These are phyloP conservation scores for Nibea coibor DNA, from an alignment of 2,113 vertebrate species.

Conservation along the genomic window DNA sequence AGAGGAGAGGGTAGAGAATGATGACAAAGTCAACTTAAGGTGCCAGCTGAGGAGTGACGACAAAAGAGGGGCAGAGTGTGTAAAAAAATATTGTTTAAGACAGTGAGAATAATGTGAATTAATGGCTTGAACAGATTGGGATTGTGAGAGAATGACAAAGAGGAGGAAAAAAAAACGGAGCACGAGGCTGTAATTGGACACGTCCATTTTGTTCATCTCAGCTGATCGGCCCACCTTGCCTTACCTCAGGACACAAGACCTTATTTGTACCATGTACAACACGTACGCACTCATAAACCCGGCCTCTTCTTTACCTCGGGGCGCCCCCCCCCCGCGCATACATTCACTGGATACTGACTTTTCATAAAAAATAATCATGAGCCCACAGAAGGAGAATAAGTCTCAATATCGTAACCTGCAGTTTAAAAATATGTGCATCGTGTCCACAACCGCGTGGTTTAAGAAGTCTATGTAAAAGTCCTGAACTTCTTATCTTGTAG, in stretches of 20 bases:
- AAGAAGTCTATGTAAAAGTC: too few relatives aligned
- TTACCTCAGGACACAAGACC: conserved; percentile 37
- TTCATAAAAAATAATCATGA: too few relatives aligned
- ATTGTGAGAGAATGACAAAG: background rate
- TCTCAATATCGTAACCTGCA: too few relatives aligned
- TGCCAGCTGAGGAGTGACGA: background rate
- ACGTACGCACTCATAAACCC: conserved; percentile 16
- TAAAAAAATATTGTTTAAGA: conserved; percentile 1
- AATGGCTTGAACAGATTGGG: background rate
- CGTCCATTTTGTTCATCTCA: conserved; percentile 29
- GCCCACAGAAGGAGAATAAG: too few relatives aligned
- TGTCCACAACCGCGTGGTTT: too few relatives aligned
- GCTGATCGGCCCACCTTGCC: conserved; percentile 22
- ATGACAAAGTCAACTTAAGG: conserved; percentile 39
- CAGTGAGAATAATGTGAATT: background rate
- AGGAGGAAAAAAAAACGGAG: too few relatives aligned
- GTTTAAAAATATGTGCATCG: too few relatives aligned
- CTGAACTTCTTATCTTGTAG: too few relatives aligned
- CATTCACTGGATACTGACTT: background rate
- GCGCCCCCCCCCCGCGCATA: background rate
- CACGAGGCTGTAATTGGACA: background rate
- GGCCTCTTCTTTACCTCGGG: conserved; percentile 4
- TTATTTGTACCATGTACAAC: conserved; percentile 46
- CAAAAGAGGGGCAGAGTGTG: conserved; percentile 13
- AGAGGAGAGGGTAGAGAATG: conserved; percentile 34